Percentiles rank a stretch among this genome's conserved stretches.
Evolutionary conservation across 2,113 vertebrate genomes (phyloP).

Genomic region (Panthera leo): DNA sequence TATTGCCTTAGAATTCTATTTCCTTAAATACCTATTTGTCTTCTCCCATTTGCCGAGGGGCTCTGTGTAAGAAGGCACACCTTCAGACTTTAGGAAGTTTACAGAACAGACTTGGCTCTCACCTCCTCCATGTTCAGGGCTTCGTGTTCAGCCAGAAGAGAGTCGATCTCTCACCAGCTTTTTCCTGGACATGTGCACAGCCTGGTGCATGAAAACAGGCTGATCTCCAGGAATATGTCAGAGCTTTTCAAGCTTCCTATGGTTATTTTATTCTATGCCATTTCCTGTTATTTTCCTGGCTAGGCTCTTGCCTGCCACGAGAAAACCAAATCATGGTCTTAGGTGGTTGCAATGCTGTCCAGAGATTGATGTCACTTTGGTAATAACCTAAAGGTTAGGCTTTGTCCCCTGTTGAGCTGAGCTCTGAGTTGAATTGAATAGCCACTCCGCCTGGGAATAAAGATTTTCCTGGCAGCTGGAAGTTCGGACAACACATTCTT

Average conservation of each 20-base stretch:
- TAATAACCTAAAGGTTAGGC: neutral
- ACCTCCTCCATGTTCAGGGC: neutral
- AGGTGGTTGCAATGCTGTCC: neutral
- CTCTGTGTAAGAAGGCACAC: neutral
- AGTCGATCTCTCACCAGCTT: neutral
- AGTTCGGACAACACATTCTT: neutral
- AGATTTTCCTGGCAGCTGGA: neutral
- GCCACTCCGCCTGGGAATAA: neutral
- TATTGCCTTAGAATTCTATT: neutral
- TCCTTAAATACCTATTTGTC: neutral
- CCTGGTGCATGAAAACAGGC: neutral
- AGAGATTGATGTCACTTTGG: neutral
- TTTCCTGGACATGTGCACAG: neutral
- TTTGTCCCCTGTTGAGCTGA: neutral
- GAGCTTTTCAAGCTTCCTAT: neutral
- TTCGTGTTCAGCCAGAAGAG: neutral
- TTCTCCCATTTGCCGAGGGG: neutral
- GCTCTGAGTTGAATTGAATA: neutral
- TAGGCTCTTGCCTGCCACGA: neutral
- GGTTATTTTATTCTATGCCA: neutral
- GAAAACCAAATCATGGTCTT: neutral
- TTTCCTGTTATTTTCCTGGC: neutral
- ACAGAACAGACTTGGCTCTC: neutral
- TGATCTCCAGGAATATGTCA: neutral
- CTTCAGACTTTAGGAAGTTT: neutral